A percentile compares a stretch with the other conserved stretches of the same genome.
phyloP scores from a whole-genome alignment of 2,113 vertebrate species.

The Verasper variegatus region DNA sequence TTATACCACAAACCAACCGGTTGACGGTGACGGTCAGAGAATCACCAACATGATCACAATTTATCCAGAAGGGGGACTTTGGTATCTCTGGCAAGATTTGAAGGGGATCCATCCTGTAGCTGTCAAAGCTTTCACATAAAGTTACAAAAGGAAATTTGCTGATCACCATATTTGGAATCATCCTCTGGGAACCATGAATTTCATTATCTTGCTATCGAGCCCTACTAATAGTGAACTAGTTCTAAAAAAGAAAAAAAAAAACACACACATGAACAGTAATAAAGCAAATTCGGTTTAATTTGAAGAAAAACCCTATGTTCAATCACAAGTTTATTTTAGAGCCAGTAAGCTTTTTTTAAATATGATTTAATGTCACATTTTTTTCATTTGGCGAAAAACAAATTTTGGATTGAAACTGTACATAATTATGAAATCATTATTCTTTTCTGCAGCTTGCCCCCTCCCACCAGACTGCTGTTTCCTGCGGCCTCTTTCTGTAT shows the following conservation, averaged over 20 bases:
- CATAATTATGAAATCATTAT: conserved; percentile 72
- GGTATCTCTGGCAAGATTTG: not conserved
- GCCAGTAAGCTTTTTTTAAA: no score
- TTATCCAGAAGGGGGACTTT: not conserved
- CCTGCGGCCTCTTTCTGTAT: conserved; percentile 64
- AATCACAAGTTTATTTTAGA: no score
- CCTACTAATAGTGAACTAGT: no score
- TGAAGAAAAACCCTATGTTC: no score
- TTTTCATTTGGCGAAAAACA: conserved; percentile 38
- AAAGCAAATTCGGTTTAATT: no score
- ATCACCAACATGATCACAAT: no score
- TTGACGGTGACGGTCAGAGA: no score
- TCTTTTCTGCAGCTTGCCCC: conserved; percentile 71
- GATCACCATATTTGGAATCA: not conserved
- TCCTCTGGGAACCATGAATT: not conserved
- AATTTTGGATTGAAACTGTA: conserved; percentile 51
- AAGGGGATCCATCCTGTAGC: not conserved
- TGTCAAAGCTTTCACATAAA: not conserved
- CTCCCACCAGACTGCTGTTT: conserved; percentile 52
- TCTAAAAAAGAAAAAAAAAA: no score
- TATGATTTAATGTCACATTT: conserved; percentile 60
- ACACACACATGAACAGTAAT: no score
- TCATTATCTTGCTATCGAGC: not conserved
- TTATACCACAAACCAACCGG: no score
- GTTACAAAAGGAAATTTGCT: not conserved